These are phyloP conservation scores for Ophion costatus DNA, from an alignment of 2,888 invertebrate species.

Conservation along the genomic window DNA sequence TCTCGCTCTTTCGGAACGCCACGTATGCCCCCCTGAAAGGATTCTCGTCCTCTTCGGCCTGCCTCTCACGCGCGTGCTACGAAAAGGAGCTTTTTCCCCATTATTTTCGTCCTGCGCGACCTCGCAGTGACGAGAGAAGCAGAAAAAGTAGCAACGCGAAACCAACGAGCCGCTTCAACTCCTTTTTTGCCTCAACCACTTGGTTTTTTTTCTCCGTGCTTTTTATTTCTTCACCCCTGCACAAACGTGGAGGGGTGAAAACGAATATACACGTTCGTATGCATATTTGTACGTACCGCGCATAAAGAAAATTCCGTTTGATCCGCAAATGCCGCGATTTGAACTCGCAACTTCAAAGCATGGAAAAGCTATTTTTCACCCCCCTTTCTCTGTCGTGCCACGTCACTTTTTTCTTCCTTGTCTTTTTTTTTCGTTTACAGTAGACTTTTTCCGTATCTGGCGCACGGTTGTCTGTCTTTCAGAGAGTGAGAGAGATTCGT, in stretches of 20 bases:
- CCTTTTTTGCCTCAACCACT: slow-evolving; percentile 33
- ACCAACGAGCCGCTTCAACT: slow-evolving; percentile 38
- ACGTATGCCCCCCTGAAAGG: slow-evolving; percentile 46
- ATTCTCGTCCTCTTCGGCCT: slow-evolving; percentile 24
- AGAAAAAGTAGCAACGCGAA: slow-evolving; percentile 43
- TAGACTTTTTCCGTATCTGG: background rate
- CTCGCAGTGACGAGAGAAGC: slow-evolving; percentile 37
- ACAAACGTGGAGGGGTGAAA: slow-evolving; percentile 8
- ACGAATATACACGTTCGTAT: slow-evolving; percentile 5
- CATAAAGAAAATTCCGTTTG: slow-evolving; percentile 61
- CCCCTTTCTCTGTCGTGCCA: background rate
- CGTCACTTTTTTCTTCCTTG: slow-evolving; percentile 25
- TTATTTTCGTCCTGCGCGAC: slow-evolving; percentile 55
- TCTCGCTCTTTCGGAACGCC: background rate
- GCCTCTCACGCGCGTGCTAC: background rate
- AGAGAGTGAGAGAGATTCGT: slow-evolving; percentile 20
- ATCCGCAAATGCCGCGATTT: slow-evolving; percentile 55
- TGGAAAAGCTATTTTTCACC: slow-evolving; percentile 51
- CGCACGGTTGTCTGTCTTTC: slow-evolving; percentile 32
- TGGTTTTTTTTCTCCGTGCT: slow-evolving; percentile 34
- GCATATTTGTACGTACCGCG: slow-evolving; percentile 16
- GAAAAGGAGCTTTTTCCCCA: slow-evolving; percentile 57
- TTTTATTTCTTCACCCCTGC: slow-evolving; percentile 48
- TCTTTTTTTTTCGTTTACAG: slow-evolving; percentile 14
- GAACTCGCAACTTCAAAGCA: slow-evolving; percentile 59